Base-by-base conservation (phyloP, 92 coral and sea anemone genomes). In the Nematostella vectensis region DNA sequence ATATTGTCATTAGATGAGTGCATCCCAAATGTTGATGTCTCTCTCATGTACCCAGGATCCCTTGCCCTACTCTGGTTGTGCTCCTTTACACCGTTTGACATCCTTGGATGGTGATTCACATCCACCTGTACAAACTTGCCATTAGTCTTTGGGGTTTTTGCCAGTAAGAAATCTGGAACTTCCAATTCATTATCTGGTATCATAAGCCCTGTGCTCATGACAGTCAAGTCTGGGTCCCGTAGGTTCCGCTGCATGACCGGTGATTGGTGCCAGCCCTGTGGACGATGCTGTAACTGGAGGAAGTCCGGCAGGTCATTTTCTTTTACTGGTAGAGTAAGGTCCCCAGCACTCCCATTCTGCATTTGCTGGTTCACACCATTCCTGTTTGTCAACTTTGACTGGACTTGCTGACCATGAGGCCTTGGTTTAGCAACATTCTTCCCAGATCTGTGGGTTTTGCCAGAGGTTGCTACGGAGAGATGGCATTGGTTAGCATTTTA, bases 221-320 rank as follows among this genome's bases (percentile, higher is more conserved):
- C 67, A 1, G 59, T 69, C 29, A 67, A 66, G 62, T 84, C 94
- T 48, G 81, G 61, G 44, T 84, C 94, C 15, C 80, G 43, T 3
- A 84, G 75, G 59, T 75, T 58, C 28, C 87, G 48, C 24, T 61
- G 76, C 20, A 84, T 66, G 20, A 84, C 70, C 18, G 87, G 87
- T 53, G 76, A 74, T 21, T 65, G 25, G 19, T 69, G 29, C 4
- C 42, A 70, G 19, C 54, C 68, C 20, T 50, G 56, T 19, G 49
- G 75, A 43, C 40, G 60, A 33, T 74, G 86, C 8, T 65, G 68
- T 50, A 68, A 72, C 51, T 74, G 77, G 44, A 85, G 57, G 65
- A 85, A 85, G 24, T 58, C 83, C 25, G 95, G 95, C 20, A 85
- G 57, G 19, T 85, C 95, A 44, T 69, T 79, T 48, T 80, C 95